Evolutionary conservation across 2,888 invertebrate genomes (phyloP), one percentile per base, ranked within the genome.

Genomic region (Neoaliturus tenellus): DNA sequence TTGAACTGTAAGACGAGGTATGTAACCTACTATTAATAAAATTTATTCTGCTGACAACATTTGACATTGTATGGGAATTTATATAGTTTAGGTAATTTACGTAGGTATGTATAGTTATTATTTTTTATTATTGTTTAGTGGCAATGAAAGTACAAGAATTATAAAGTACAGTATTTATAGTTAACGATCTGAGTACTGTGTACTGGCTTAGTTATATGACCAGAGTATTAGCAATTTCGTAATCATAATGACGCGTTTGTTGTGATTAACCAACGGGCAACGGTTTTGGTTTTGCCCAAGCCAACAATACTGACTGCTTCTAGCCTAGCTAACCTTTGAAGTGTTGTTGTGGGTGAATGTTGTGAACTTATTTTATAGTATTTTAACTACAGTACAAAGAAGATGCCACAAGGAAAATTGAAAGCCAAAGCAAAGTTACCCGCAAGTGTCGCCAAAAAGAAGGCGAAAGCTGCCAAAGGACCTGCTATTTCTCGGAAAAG

Each of bases 341-440:
- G 62, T 62, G 55, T 55, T 55, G 25, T 62, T 62, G 28, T 62
- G 25, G 28, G 62, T 62, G 62, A 28, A 62, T 62, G 62, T 62
- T 28, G 62, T 62, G 62, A 62, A 31, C 25, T 62, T 62, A 62
- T 62, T 62, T 62, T 62, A 1, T 71, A 17, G 39, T 39, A 10
- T 71, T 71, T 41, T 71, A 71, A 39, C 71, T 20, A 71, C 20
- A 71, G 71, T 71, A 71, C 71, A 71, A 71, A 71, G 71, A 71
- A 71, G 71, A 81, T 81, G 81, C 81, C 81, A 31, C 81, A 81
- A 41, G 81, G 81, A 81, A 81, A 81, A 41, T 81, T 81, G 41
- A 44, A 62, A 81, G 39, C 71, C 41, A 81, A 81, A 51, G 67
- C 81, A n/a, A 81, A 81, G 33, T 81, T 81, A 71, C 81, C 81